These are phyloP conservation scores for Drosophila gunungcola DNA, from an alignment of 1,140 invertebrate species.

Conservation along the genomic window DNA sequence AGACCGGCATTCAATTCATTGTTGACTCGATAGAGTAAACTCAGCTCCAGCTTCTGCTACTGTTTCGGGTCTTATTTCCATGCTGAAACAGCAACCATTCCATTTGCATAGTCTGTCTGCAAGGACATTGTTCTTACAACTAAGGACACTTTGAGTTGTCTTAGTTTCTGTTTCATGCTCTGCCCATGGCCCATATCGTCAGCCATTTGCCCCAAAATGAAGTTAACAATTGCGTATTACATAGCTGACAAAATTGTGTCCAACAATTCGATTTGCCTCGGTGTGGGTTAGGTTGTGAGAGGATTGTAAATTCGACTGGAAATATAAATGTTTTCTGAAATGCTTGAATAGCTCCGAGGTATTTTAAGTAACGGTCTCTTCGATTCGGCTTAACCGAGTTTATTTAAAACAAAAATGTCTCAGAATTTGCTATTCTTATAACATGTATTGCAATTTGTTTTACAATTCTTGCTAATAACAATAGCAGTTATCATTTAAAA, in stretches of 20 bases:
- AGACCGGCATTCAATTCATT: constrained; percentile 68
- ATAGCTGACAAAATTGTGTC: constrained; percentile 30
- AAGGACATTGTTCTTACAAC: constrained; percentile 32
- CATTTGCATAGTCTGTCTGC: constrained; percentile 25
- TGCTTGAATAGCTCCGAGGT: neutral
- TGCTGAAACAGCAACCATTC: constrained; percentile 41
- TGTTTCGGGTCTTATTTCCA: constrained; percentile 11
- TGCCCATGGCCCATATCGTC: constrained; percentile 27
- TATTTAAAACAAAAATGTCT: neutral
- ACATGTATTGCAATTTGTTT: neutral
- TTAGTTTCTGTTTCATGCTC: constrained; percentile 24
- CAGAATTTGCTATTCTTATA: neutral
- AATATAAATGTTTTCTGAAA: constrained; percentile 35
- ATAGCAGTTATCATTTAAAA: neutral
- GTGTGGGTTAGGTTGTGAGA: neutral
- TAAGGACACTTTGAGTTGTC: constrained; percentile 32
- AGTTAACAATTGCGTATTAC: constrained; percentile 51
- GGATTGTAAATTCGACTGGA: constrained; percentile 31
- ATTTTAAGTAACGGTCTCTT: neutral
- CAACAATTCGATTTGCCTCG: constrained; percentile 21
- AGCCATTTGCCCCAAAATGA: constrained; percentile 39
- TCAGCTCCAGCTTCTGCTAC: constrained; percentile 23
- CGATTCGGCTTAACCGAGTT: neutral
- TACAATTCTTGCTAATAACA: neutral
- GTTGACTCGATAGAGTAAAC: constrained; percentile 69